These are phyloP conservation scores for Cerastis leucographa DNA, from an alignment of 2,888 invertebrate species.

Conservation along the genomic window DNA sequence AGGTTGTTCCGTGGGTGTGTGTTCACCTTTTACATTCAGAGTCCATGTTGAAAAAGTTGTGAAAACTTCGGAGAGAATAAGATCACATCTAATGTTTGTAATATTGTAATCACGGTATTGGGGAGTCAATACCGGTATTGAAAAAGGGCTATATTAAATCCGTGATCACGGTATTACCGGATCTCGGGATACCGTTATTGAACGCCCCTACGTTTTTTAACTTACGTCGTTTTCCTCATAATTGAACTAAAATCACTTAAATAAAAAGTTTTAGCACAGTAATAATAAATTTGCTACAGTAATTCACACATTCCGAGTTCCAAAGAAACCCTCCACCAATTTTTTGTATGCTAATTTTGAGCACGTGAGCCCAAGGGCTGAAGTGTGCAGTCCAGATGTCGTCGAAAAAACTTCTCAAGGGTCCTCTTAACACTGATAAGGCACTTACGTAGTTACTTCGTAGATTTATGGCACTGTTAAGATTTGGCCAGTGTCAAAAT, in stretches of 20 bases:
- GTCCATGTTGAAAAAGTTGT: too few relatives aligned
- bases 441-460: slow-evolving; percentile 68
- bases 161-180: too few relatives aligned
- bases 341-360: slow-evolving; percentile 61
- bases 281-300: slow-evolving; percentile 7
- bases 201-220: too few relatives aligned
- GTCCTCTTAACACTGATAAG: slow-evolving; percentile 44
- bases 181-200: too few relatives aligned
- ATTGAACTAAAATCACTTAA: neutral
- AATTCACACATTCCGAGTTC: slow-evolving; percentile 20
- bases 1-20: too few relatives aligned
- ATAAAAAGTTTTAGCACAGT: neutral
- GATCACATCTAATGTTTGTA: too few relatives aligned
- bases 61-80: too few relatives aligned
- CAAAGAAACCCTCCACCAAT: slow-evolving; percentile 13
- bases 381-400: slow-evolving; percentile 68
- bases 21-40: too few relatives aligned
- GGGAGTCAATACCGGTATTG: too few relatives aligned
- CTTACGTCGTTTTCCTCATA: too few relatives aligned
- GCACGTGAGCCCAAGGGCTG: slow-evolving; percentile 61
- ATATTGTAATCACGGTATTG: too few relatives aligned
- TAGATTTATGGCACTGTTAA: slow-evolving; percentile 73
- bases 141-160: too few relatives aligned
- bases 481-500: slow-evolving; percentile 72
- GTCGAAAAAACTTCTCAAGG: slow-evolving; percentile 58